phyloP scores from a whole-genome alignment of 2,888 invertebrate species.

The Lasioglossum malachurum region DNA sequence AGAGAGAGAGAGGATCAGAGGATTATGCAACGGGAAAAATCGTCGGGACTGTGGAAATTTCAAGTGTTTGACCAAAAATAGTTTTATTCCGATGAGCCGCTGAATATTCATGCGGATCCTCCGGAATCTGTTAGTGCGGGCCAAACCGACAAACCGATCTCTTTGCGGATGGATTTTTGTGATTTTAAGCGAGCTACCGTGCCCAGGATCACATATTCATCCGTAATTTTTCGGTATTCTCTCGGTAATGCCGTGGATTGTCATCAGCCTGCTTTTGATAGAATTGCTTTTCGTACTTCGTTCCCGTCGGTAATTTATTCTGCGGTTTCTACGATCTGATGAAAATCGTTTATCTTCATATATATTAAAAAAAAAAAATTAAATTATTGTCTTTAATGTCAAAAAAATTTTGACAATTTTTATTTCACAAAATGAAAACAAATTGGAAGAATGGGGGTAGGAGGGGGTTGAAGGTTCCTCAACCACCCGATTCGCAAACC shows the following conservation, averaged over 20 bases:
- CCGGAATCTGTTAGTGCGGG: not conserved
- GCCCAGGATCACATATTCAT: not conserved
- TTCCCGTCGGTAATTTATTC: not conserved
- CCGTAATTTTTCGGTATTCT: not conserved
- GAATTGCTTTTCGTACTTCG: not conserved
- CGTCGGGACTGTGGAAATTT: not conserved
- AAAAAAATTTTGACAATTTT: too few relatives aligned
- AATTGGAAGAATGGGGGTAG: too few relatives aligned
- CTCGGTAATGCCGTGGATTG: too few relatives aligned
- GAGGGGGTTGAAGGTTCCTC: not conserved
- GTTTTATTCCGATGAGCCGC: not conserved
- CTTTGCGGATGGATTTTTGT: not conserved
- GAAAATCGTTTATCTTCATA: too few relatives aligned
- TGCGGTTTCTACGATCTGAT: too few relatives aligned
- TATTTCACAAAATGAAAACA: too few relatives aligned
- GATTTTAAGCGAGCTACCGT: not conserved
- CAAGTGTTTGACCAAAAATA: slow-evolving; percentile 5
- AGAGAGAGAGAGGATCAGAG: not conserved
- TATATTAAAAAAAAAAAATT: too few relatives aligned
- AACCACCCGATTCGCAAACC: too few relatives aligned
- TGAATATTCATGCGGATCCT: not conserved
- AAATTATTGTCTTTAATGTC: too few relatives aligned
- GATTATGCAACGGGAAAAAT: slow-evolving; percentile 9
- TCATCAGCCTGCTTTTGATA: not conserved
- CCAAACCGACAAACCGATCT: not conserved